phyloP scores from a whole-genome alignment of 1,140 invertebrate species.

The Cyrtorhinus lividipennis region DNA sequence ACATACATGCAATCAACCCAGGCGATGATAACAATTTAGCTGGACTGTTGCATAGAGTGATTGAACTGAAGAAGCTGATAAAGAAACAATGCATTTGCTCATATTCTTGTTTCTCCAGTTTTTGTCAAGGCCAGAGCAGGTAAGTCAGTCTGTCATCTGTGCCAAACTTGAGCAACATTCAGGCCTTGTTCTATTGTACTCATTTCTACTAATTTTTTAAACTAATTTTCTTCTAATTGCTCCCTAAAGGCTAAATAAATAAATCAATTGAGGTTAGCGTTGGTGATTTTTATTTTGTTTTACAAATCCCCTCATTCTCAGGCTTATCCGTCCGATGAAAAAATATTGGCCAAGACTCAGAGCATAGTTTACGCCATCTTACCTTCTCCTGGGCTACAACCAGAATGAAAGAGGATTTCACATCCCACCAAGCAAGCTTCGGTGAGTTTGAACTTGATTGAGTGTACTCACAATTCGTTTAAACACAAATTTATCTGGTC shows the following conservation, averaged over 20 bases:
- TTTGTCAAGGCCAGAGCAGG: conserved; percentile 58
- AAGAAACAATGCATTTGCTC: conserved; percentile 89
- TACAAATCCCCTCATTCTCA: too few relatives aligned
- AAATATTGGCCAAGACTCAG: conserved; percentile 57
- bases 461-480: too few relatives aligned
- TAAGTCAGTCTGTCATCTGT: conserved; percentile 29
- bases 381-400: conserved; percentile 86
- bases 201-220: too few relatives aligned
- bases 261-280: too few relatives aligned
- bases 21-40: conserved; percentile 54
- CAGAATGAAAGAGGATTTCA: conserved; percentile 78
- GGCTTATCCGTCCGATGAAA: conserved; percentile 75
- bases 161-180: background rate
- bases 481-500: too few relatives aligned
- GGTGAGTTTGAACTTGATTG: conserved; percentile 37
- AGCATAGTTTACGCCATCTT: conserved; percentile 81
- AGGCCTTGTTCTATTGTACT: too few relatives aligned
- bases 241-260: too few relatives aligned
- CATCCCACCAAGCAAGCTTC: conserved; percentile 69
- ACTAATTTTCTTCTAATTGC: too few relatives aligned
- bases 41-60: conserved; percentile 56
- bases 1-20: conserved; percentile 62
- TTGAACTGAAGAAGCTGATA: conserved; percentile 87
- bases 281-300: too few relatives aligned
- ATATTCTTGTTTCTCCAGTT: conserved; percentile 94